Evolutionary conservation across 2,797 vertebrate species (phyloP).

Genomic region (Cyprinella venusta): DNA sequence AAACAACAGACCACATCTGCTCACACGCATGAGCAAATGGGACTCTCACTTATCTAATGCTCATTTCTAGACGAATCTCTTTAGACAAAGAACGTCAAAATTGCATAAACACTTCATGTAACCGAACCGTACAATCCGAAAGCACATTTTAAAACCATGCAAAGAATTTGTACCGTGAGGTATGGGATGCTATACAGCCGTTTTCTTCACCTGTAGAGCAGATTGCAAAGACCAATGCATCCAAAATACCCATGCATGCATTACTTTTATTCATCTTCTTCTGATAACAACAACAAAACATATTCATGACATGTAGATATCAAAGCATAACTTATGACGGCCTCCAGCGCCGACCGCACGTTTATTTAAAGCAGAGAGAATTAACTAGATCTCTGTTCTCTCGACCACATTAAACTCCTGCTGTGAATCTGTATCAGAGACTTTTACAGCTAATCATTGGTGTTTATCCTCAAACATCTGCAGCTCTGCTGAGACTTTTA

Average conservation of each 20-base stretch:
- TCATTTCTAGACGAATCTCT: constrained; percentile 45
- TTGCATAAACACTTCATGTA: not conserved
- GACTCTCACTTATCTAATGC: not conserved
- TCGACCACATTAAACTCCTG: constrained; percentile 38
- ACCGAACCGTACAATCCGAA: not conserved
- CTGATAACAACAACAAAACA: not conserved
- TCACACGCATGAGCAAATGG: not conserved
- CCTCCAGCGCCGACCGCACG: constrained; percentile 48
- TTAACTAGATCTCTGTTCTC: constrained; percentile 34
- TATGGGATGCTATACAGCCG: constrained; percentile 13
- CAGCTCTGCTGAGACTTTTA: not conserved
- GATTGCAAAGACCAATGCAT: constrained; percentile 50
- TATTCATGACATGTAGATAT: constrained; percentile 23
- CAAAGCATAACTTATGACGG: constrained; percentile 10
- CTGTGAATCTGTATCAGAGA: constrained; percentile 45
- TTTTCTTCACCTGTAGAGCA: constrained; percentile 46
- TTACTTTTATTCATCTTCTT: not conserved
- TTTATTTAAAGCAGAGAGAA: constrained; percentile 52
- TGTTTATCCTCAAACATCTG: constrained; percentile 51
- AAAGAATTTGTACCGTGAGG: constrained; percentile 10
- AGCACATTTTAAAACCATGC: constrained; percentile 29
- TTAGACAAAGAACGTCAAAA: constrained; percentile 24
- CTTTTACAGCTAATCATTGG: constrained; percentile 44
- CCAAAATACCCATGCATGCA: not conserved
- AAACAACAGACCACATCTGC: not conserved